A percentile compares a stretch with the other conserved stretches of the same genome.
phyloP scores from a whole-genome alignment of 2,888 invertebrate genomes.

The Dascillus cervinus region DNA sequence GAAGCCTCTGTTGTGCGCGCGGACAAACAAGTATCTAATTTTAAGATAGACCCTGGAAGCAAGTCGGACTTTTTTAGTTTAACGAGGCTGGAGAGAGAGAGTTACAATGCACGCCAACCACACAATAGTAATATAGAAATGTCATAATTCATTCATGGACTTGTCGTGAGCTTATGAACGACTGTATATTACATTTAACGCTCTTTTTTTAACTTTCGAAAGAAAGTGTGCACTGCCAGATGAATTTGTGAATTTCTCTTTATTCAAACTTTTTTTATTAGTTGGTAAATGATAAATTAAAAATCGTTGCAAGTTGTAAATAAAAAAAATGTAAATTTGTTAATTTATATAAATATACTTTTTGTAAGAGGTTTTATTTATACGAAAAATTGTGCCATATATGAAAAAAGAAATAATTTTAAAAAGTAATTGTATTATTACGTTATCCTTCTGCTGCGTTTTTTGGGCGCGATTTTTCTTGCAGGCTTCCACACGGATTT shows the following conservation, averaged over 20 bases:
- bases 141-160: too few species aligned
- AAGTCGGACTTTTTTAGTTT: too few species aligned
- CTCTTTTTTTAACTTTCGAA: too few species aligned
- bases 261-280: not conserved
- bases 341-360: not conserved
- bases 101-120: too few species aligned
- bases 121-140: too few species aligned
- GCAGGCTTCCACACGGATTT: slow-evolving; percentile 24
- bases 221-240: not conserved
- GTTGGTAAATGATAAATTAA: not conserved
- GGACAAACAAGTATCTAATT: too few species aligned
- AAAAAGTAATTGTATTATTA: slow-evolving; percentile 3
- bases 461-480: slow-evolving; percentile 16
- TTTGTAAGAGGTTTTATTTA: not conserved
- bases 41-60: too few species aligned
- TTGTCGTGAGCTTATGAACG: too few species aligned
- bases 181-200: too few species aligned
- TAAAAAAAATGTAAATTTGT: not conserved
- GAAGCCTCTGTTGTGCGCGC: too few species aligned
- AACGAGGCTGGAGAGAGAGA: too few species aligned
- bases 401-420: slow-evolving; percentile 12
- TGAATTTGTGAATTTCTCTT: not conserved
- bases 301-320: not conserved
- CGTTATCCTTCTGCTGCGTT: slow-evolving; percentile 10
- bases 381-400: slow-evolving; percentile 11